These are phyloP conservation scores for Melieria omissa DNA, from an alignment of 2,888 invertebrate species.

Conservation along the genomic window DNA sequence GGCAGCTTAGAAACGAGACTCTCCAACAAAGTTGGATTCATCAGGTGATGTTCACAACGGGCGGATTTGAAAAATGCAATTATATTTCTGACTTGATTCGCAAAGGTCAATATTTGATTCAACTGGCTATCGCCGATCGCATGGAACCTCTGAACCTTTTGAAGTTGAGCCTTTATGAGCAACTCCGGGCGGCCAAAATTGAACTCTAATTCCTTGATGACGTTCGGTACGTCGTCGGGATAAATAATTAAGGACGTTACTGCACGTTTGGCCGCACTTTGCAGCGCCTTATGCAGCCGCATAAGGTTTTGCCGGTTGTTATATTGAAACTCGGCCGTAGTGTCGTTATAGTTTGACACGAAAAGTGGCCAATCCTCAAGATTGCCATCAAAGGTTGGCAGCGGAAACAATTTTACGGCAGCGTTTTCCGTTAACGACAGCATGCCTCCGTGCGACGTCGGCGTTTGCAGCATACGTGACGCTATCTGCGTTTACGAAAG, in stretches of 20 bases:
- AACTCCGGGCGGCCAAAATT: slow-evolving; percentile 37
- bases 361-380: slow-evolving; percentile 17
- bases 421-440: not conserved
- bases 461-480: too few species aligned
- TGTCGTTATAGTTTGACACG: not conserved
- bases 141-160: slow-evolving; percentile 27
- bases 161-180: slow-evolving; percentile 30
- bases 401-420: not conserved
- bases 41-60: slow-evolving; percentile 33
- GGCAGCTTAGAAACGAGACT: slow-evolving; percentile 35
- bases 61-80: slow-evolving; percentile 31
- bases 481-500: too few species aligned
- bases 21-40: slow-evolving; percentile 30
- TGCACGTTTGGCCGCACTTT: slow-evolving; percentile 1
- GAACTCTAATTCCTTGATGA: slow-evolving; percentile 33
- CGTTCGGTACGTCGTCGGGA: slow-evolving; percentile 17
- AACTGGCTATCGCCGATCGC: slow-evolving; percentile 17
- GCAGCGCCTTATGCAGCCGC: slow-evolving; percentile 4
- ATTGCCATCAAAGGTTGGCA: slow-evolving; percentile 15
- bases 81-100: slow-evolving; percentile 1
- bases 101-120: slow-evolving; percentile 3
- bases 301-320: slow-evolving; percentile 17
- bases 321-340: slow-evolving; percentile 5
- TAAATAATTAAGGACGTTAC: slow-evolving; percentile 16
- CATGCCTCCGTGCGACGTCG: not conserved